Conservation (phyloP, 2,888 invertebrate genomes). For the Tachina fera region DNA sequence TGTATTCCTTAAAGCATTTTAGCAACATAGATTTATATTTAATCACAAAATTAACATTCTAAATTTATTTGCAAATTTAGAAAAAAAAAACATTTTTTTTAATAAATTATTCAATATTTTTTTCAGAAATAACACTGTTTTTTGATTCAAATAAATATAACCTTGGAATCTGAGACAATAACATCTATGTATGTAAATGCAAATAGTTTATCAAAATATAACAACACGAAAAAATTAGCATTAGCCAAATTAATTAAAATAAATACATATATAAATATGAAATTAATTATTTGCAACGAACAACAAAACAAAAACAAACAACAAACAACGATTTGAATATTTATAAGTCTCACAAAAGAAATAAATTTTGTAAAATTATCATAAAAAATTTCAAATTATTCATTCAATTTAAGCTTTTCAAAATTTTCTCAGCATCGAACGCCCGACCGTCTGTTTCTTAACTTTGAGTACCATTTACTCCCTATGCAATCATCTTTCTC, state of each 20-base stretch:
- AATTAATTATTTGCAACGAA: not conserved
- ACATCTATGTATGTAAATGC: not conserved
- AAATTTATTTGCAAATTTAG: not conserved
- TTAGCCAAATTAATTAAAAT: conserved; percentile 38
- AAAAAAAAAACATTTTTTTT: not conserved
- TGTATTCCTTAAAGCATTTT: too few relatives aligned
- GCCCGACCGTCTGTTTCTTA: too few relatives aligned
- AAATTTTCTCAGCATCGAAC: too few relatives aligned
- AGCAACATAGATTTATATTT: not conserved
- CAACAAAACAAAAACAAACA: not conserved
- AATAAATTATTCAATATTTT: conserved; percentile 1
- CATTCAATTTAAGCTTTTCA: not conserved
- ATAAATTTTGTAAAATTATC: conserved; percentile 22
- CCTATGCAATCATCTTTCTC: too few relatives aligned
- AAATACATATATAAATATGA: not conserved
- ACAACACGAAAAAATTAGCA: conserved; percentile 49
- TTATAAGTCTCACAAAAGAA: conserved; percentile 46
- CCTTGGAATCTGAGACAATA: conserved; percentile 12
- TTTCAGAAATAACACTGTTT: conserved; percentile 5
- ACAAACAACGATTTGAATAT: conserved; percentile 30
- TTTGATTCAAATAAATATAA: conserved; percentile 1
- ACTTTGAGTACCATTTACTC: too few relatives aligned
- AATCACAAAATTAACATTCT: not conserved
- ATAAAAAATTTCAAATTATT: not conserved
- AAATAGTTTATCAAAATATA: conserved; percentile 50